A percentile compares a stretch with the other conserved stretches of the same genome.
Evolutionary conservation across 2,888 invertebrate genomes (phyloP).

Genomic region (Drosophila yooni): DNA sequence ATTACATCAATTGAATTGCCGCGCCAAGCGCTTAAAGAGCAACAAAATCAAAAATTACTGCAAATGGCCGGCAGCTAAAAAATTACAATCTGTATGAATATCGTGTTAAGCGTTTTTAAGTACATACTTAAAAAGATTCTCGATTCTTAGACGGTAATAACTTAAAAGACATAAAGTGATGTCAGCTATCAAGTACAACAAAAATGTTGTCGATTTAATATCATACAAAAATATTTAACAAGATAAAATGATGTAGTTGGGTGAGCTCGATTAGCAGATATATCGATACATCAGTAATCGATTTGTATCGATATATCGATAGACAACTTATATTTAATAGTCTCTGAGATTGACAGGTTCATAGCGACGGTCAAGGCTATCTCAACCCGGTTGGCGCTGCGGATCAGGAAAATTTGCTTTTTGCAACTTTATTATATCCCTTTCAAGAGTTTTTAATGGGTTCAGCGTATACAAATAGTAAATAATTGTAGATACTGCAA

Average conservation of each 20-base stretch:
- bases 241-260: background rate
- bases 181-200: background rate
- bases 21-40: conserved; percentile 4
- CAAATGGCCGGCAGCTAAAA: background rate
- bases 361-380: accelerated
- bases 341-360: background rate
- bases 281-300: background rate
- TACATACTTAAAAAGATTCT: background rate
- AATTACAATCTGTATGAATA: background rate
- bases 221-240: accelerated
- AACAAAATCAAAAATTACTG: background rate
- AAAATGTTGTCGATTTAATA: background rate
- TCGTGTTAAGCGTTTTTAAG: background rate
- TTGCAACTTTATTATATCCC: background rate
- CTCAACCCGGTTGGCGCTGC: background rate
- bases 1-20: conserved; percentile 29
- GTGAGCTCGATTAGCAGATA: background rate
- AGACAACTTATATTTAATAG: background rate
- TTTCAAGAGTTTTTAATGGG: background rate
- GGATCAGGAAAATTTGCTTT: background rate
- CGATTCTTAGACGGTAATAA: background rate
- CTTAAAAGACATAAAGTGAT: background rate
- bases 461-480: background rate
- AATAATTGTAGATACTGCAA: background rate
- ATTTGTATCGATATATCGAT: background rate